Percentiles rank a stretch among this genome's conserved stretches.
Evolutionary conservation across 1,140 invertebrate species (phyloP).

Genomic region (Aphidius gifuensis): DNA sequence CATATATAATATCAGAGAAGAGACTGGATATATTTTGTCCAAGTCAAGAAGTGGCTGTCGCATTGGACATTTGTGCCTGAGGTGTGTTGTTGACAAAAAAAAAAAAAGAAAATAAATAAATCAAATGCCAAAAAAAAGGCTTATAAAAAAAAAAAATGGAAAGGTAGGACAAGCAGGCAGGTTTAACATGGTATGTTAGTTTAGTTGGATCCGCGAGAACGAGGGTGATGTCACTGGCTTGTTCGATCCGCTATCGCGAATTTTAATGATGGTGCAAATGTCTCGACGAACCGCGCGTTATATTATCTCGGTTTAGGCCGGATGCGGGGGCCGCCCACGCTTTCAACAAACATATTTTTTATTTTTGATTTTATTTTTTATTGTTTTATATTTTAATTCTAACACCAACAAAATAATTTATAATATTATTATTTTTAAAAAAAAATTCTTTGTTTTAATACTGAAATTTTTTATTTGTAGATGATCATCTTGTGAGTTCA

Average conservation of each 20-base stretch:
- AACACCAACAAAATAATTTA: not conserved
- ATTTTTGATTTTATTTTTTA: slow-evolving; percentile 3
- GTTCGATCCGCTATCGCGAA: slow-evolving; percentile 57
- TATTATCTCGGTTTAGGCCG: slow-evolving; percentile 56
- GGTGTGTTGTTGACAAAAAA: slow-evolving; percentile 13
- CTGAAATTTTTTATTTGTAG: not conserved
- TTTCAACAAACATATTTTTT: slow-evolving; percentile 23
- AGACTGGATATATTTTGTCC: no score
- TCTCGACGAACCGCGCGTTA: slow-evolving; percentile 49
- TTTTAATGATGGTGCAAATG: slow-evolving; percentile 58
- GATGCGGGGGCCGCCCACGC: slow-evolving; percentile 54
- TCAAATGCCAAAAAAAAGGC: slow-evolving; percentile 13
- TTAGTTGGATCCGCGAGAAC: slow-evolving; percentile 51
- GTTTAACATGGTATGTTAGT: slow-evolving; percentile 43
- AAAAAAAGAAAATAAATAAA: slow-evolving; percentile 9
- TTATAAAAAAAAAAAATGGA: slow-evolving; percentile 20
- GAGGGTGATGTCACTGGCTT: slow-evolving; percentile 53
- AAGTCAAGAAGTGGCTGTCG: slow-evolving; percentile 3
- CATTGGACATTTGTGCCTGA: not conserved
- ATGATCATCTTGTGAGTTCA: slow-evolving; percentile 10
- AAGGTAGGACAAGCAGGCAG: slow-evolving; percentile 28
- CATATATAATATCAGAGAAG: no score
- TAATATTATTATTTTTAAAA: not conserved
- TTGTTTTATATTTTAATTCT: not conserved
- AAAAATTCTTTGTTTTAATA: slow-evolving; percentile 7